phyloP scores from a whole-genome alignment of 2,797 vertebrate species.

The Gymnoscopelus microlampas region DNA sequence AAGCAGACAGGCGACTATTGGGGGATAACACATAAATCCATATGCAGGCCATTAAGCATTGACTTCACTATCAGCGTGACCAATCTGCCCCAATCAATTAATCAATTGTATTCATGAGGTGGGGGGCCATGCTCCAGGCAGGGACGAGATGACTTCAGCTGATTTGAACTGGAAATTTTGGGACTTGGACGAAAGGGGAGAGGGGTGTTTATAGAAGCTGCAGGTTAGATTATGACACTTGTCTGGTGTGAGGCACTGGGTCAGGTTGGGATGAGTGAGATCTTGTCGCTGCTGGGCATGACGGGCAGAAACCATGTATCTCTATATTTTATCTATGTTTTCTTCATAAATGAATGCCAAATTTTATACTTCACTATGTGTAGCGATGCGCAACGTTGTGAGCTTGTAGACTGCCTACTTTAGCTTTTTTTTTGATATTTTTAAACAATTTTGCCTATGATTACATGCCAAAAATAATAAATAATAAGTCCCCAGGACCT shows the following conservation, averaged over 20 bases:
- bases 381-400: too few species aligned
- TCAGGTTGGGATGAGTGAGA: neutral
- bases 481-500: too few species aligned
- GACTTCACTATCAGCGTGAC: slow-evolving; percentile 25
- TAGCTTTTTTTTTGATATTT: too few species aligned
- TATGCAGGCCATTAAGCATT: slow-evolving; percentile 54
- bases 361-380: too few species aligned
- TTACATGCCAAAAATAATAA: too few species aligned
- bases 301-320: too few species aligned
- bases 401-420: too few species aligned
- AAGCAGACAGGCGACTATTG: slow-evolving; percentile 35
- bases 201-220: neutral
- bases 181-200: neutral
- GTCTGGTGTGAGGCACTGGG: neutral
- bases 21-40: slow-evolving; percentile 41
- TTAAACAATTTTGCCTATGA: too few species aligned
- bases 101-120: slow-evolving; percentile 44
- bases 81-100: slow-evolving; percentile 48
- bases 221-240: neutral
- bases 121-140: slow-evolving; percentile 4
- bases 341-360: too few species aligned
- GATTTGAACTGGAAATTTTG: neutral
- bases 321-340: too few species aligned
- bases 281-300: neutral
- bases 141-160: neutral